These are phyloP conservation scores for Eilema sororculum DNA, from an alignment of 2,888 invertebrate genomes.

Conservation along the genomic window DNA sequence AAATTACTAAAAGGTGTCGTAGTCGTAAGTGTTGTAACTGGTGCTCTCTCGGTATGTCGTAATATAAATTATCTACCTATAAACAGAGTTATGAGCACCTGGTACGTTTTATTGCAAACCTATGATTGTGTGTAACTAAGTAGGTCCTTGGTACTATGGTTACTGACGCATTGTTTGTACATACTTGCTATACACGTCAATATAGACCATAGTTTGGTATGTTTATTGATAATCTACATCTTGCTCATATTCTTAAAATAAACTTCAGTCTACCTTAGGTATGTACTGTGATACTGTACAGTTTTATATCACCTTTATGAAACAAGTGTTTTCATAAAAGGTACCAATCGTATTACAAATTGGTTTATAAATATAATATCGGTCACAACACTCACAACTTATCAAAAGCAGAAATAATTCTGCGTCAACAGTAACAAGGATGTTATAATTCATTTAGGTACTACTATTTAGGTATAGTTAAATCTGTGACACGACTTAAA, in stretches of 20 bases:
- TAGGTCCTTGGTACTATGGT: not conserved
- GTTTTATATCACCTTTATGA: not conserved
- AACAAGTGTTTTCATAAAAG: not conserved
- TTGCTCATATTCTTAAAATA: not conserved
- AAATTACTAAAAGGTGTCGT: not conserved
- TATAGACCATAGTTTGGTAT: not conserved
- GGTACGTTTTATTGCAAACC: not conserved
- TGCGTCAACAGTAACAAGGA: slow-evolving; percentile 4
- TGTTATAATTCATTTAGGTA: not conserved
- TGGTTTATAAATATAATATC: not conserved
- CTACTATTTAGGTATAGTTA: not conserved
- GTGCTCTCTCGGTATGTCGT: not conserved
- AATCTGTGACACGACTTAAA: not conserved
- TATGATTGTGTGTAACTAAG: not conserved
- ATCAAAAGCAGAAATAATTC: not conserved
- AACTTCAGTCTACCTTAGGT: not conserved
- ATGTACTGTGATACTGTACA: not conserved
- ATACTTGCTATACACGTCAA: not conserved
- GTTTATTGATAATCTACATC: not conserved
- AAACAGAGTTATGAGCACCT: not conserved
- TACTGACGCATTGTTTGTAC: not conserved
- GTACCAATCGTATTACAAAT: not conserved
- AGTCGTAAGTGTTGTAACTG: too few species aligned
- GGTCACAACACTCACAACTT: not conserved
- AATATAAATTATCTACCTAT: not conserved